These are phyloP conservation scores for Scelioninae gen. 2 DNA, from an alignment of 2,888 invertebrate genomes.

Conservation along the genomic window DNA sequence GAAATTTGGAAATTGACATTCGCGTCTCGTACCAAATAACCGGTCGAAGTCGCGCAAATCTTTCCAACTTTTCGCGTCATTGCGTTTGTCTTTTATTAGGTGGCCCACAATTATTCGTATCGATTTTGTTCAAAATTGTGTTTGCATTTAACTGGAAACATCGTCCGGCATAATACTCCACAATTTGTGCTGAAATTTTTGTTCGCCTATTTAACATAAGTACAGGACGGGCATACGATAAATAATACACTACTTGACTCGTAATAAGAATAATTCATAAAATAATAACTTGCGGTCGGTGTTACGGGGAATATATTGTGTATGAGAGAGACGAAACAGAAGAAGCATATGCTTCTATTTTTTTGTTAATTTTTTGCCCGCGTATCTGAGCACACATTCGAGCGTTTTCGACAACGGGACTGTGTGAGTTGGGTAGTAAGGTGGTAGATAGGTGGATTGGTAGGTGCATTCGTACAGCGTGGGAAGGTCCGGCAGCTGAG, in stretches of 20 bases:
- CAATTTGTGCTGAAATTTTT: constrained; percentile 4
- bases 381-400: constrained; percentile 47
- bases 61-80: too few relatives aligned
- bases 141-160: neutral
- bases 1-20: too few relatives aligned
- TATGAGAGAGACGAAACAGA: constrained; percentile 5
- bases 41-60: too few relatives aligned
- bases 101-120: neutral
- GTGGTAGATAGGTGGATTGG: constrained; percentile 64
- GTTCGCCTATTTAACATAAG: constrained; percentile 24
- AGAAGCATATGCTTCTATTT: constrained; percentile 48
- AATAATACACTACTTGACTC: constrained; percentile 39
- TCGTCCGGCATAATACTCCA: constrained; percentile 5
- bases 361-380: constrained; percentile 40
- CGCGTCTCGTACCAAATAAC: too few relatives aligned
- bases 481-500: constrained; percentile 75
- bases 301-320: constrained; percentile 29
- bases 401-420: constrained; percentile 45
- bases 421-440: constrained; percentile 59
- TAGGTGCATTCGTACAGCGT: constrained; percentile 71
- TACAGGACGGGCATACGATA: constrained; percentile 26
- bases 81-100: too few relatives aligned
- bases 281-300: constrained; percentile 40
- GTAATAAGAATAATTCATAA: constrained; percentile 49
- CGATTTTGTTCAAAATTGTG: neutral